Evolutionary conservation across 2,113 vertebrate genomes (phyloP).

Genomic region (Bambusicola thoracicus): DNA sequence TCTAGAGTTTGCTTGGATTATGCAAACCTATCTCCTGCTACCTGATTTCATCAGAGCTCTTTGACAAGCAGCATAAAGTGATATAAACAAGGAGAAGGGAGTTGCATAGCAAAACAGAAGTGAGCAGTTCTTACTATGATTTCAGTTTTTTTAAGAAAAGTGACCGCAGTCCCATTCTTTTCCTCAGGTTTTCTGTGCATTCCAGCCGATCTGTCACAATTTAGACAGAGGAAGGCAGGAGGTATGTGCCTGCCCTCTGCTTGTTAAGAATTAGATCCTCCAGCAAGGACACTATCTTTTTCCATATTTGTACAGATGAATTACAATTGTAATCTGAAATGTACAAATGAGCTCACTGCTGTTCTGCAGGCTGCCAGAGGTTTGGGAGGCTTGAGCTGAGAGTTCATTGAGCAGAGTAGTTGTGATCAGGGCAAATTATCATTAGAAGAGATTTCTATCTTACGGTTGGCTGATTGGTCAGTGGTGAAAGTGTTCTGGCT

Average conservation of each 20-base stretch:
- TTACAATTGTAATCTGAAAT: background rate
- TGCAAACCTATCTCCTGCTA: conserved; percentile 35
- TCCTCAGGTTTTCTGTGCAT: background rate
- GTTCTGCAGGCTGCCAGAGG: background rate
- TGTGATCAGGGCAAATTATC: background rate
- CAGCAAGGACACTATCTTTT: background rate
- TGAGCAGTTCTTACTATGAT: background rate
- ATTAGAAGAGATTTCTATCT: background rate
- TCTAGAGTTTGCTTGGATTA: background rate
- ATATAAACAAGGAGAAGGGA: background rate
- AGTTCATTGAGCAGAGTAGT: background rate
- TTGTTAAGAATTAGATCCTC: background rate
- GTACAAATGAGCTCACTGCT: background rate
- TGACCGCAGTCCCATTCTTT: background rate
- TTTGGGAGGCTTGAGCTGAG: background rate
- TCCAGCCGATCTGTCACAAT: background rate
- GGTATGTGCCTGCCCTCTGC: background rate
- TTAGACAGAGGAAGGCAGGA: background rate
- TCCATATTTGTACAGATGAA: background rate
- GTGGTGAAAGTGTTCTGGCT: background rate
- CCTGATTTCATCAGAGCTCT: conserved; percentile 12
- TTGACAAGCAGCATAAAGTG: background rate
- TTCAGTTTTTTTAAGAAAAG: background rate
- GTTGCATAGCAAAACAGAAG: background rate
- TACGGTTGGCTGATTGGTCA: background rate